phyloP scores from a whole-genome alignment of 2,888 invertebrate genomes.

The Apamea monoglypha region DNA sequence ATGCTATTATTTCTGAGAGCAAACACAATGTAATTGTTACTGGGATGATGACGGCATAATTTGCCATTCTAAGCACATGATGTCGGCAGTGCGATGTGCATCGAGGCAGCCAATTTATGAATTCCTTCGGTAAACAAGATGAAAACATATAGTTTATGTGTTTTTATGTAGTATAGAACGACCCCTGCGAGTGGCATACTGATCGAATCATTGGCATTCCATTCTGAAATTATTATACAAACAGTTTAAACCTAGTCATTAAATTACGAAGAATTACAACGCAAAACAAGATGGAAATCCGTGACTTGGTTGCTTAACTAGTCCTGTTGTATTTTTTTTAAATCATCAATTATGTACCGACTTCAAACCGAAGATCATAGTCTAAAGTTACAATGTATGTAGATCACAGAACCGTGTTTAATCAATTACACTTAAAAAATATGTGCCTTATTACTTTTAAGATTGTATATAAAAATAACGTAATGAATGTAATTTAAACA shows the following conservation, averaged over 20 bases:
- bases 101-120: constrained; percentile 17
- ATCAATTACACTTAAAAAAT: constrained; percentile 74
- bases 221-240: constrained; percentile 32
- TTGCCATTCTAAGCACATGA: constrained; percentile 37
- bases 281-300: constrained; percentile 17
- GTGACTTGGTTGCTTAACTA: constrained; percentile 29
- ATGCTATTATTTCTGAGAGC: constrained; percentile 39
- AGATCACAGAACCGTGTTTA: constrained; percentile 67
- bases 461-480: constrained; percentile 70
- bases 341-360: constrained; percentile 25
- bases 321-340: not conserved
- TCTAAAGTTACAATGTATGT: constrained; percentile 51
- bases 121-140: constrained; percentile 25
- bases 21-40: constrained; percentile 38
- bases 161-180: constrained; percentile 16
- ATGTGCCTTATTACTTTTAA: constrained; percentile 83
- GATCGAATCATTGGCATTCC: constrained; percentile 10
- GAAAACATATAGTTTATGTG: constrained; percentile 1
- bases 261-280: constrained; percentile 37
- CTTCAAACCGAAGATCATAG: constrained; percentile 29
- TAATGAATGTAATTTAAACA: constrained; percentile 58
- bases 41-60: constrained; percentile 17
- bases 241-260: constrained; percentile 49
- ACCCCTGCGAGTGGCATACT: constrained; percentile 21
- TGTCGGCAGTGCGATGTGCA: constrained; percentile 5